Evolutionary conservation across 2,888 invertebrate genomes (phyloP).

Genomic region (Phytoseiulus persimilis): DNA sequence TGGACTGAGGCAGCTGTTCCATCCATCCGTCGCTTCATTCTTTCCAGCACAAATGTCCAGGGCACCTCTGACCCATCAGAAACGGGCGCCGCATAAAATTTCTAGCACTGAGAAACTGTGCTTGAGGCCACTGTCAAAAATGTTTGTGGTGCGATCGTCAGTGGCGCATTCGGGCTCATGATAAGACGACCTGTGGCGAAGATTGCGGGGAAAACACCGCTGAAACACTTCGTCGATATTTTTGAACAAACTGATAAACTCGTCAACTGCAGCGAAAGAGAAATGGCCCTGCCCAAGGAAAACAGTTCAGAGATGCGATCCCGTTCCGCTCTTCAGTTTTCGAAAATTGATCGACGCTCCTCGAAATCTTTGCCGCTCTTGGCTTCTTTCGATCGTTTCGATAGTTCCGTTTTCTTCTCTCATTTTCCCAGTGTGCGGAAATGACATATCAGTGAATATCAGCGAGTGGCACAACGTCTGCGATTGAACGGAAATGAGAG

Average conservation of each 20-base stretch:
- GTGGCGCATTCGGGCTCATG: not conserved
- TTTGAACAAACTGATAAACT: not conserved
- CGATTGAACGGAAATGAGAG: no score
- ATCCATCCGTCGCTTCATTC: not conserved
- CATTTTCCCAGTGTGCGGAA: no score
- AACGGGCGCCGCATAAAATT: not conserved
- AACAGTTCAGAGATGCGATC: no score
- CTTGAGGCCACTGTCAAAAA: not conserved
- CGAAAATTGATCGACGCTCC: no score
- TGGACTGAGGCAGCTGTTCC: not conserved
- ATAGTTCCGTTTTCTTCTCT: no score
- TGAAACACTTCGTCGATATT: not conserved
- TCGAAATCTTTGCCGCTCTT: no score
- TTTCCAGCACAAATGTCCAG: not conserved
- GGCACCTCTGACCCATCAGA: not conserved
- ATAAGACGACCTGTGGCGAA: not conserved
- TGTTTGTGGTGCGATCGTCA: not conserved
- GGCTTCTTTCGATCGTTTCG: no score
- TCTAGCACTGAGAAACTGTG: not conserved
- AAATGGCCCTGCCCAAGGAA: no score
- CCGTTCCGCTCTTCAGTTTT: no score
- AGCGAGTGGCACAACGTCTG: no score
- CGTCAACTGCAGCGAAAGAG: not conserved
- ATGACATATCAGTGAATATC: no score
- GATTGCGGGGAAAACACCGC: not conserved